phyloP scores from a whole-genome alignment of 2,888 invertebrate genomes.

The Aromia moschata region DNA sequence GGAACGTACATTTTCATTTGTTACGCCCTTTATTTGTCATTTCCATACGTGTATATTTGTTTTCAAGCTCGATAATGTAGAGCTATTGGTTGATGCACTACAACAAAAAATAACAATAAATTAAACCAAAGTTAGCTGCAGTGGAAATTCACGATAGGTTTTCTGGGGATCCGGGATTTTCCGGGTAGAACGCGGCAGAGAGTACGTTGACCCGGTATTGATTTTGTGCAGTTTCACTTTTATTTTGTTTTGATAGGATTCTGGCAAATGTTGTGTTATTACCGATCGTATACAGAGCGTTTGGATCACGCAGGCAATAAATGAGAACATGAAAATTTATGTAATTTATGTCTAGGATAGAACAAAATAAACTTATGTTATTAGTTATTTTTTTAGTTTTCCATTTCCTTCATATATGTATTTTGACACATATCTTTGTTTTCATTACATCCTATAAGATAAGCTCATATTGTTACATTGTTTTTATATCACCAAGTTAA shows the following conservation, averaged over 20 bases:
- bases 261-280: conserved; percentile 41
- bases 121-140: conserved; percentile 14
- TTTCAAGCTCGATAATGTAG: not conserved
- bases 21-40: too few species aligned
- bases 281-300: not conserved
- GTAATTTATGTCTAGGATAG: too few species aligned
- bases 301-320: conserved; percentile 3
- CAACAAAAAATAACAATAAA: conserved; percentile 5
- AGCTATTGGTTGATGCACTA: not conserved
- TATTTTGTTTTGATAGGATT: conserved; percentile 61
- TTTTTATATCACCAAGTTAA: too few species aligned
- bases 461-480: too few species aligned
- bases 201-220: conserved; percentile 61
- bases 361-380: too few species aligned
- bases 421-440: too few species aligned
- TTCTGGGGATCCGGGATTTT: conserved; percentile 49
- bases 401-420: too few species aligned
- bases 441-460: too few species aligned
- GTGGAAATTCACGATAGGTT: conserved; percentile 29
- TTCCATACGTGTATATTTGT: too few species aligned
- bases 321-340: not conserved
- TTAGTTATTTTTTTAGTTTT: too few species aligned
- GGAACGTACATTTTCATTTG: too few species aligned
- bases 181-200: conserved; percentile 49
- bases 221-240: conserved; percentile 63